Evolutionary conservation across 2,113 vertebrate genomes (phyloP).

Genomic region (Theristicus caerulescens): DNA sequence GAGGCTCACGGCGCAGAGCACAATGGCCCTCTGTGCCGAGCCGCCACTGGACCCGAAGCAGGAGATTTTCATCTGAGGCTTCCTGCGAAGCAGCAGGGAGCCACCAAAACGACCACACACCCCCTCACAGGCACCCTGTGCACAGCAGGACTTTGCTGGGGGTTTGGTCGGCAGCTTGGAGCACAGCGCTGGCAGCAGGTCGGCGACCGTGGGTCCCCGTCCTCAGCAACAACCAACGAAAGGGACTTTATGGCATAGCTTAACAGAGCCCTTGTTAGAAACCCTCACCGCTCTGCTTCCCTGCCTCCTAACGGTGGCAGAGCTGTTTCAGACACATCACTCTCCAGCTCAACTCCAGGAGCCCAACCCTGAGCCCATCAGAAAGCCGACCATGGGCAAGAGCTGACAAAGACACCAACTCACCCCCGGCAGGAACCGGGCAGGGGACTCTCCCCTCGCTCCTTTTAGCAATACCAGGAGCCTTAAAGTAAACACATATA

Average conservation of each 20-base stretch:
- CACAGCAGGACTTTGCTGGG: background rate
- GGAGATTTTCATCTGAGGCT: background rate
- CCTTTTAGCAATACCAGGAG: background rate
- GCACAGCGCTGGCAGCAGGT: background rate
- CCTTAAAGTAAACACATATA: background rate
- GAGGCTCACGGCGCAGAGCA: accelerated
- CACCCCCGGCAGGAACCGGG: accelerated
- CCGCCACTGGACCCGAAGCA: background rate
- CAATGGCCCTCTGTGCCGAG: background rate
- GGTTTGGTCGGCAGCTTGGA: background rate
- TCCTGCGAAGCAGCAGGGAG: background rate
- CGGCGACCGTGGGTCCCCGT: accelerated
- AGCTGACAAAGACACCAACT: background rate
- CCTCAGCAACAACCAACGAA: background rate
- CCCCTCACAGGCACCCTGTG: accelerated
- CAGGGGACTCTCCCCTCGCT: background rate
- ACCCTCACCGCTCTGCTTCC: background rate
- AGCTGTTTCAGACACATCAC: background rate
- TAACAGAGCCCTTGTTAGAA: background rate
- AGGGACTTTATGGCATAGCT: background rate
- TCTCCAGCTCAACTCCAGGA: background rate
- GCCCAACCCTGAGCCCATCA: background rate
- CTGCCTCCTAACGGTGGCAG: background rate
- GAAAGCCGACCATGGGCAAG: background rate
- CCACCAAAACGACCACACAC: background rate